These are phyloP conservation scores for Parnassius smintheus DNA, from an alignment of 2,888 invertebrate genomes.

Conservation along the genomic window DNA sequence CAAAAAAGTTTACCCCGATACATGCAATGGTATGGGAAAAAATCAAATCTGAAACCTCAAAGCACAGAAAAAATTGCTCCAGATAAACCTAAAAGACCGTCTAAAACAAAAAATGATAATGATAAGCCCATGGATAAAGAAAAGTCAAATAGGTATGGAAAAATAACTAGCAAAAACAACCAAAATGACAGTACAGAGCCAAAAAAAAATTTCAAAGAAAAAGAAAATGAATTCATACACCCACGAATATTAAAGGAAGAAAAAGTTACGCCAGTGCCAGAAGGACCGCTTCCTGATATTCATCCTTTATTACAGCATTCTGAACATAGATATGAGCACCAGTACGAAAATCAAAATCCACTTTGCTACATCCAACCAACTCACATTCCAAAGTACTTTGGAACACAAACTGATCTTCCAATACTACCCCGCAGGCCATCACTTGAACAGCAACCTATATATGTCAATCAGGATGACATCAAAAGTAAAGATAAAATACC, in stretches of 20 bases:
- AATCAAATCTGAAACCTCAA: conserved; percentile 62
- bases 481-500: conserved; percentile 47
- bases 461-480: conserved; percentile 72
- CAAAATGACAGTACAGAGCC: conserved; percentile 65
- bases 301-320: conserved; percentile 90
- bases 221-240: conserved; percentile 79
- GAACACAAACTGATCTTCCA: conserved; percentile 75
- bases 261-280: conserved; percentile 73
- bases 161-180: conserved; percentile 66
- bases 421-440: conserved; percentile 54
- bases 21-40: conserved; percentile 90
- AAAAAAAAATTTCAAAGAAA: conserved; percentile 81
- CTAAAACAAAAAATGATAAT: conserved; percentile 60
- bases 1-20: conserved; percentile 84
- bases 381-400: conserved; percentile 83
- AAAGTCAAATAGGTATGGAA: conserved; percentile 63
- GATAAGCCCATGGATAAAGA: conserved; percentile 51
- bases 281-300: conserved; percentile 68
- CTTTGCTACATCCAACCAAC: conserved; percentile 79
- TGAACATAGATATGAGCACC: conserved; percentile 87
- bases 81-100: conserved; percentile 70
- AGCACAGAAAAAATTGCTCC: conserved; percentile 69
- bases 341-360: conserved; percentile 79
- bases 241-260: conserved; percentile 73
- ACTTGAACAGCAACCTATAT: conserved; percentile 68